A percentile compares a stretch with the other conserved stretches of the same genome.
These are phyloP conservation scores for Polydrusus cervinus DNA, from an alignment of 2,888 invertebrate genomes.

Conservation along the genomic window DNA sequence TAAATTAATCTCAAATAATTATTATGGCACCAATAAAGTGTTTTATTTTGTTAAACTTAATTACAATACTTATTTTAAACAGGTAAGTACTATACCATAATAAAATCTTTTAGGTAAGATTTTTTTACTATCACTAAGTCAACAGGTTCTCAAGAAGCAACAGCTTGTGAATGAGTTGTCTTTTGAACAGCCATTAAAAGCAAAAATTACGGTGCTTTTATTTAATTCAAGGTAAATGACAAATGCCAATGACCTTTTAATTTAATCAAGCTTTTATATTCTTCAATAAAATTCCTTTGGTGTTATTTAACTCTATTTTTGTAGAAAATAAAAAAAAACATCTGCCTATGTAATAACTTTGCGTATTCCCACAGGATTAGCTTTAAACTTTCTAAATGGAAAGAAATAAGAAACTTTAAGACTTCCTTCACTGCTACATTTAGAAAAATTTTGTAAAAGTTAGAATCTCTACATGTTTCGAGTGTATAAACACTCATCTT, in stretches of 20 bases:
- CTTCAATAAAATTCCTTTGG: constrained; percentile 9
- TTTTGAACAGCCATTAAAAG: constrained; percentile 52
- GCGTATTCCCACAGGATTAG: too few relatives aligned
- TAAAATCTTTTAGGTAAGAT: not conserved
- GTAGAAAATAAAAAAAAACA: not conserved
- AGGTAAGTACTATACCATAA: not conserved
- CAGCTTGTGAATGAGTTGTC: constrained; percentile 53
- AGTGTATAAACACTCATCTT: too few relatives aligned
- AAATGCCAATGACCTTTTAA: constrained; percentile 45
- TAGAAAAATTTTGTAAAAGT: too few relatives aligned
- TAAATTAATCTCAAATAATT: too few relatives aligned
- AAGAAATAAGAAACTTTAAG: too few relatives aligned
- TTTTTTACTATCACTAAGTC: constrained; percentile 23
- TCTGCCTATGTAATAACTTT: not conserved
- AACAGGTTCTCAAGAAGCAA: constrained; percentile 45
- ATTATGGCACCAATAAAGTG: too few relatives aligned
- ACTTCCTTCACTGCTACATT: too few relatives aligned
- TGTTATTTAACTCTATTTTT: constrained; percentile 11
- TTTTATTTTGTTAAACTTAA: too few relatives aligned
- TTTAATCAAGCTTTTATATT: constrained; percentile 18
- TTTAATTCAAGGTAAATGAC: constrained; percentile 50
- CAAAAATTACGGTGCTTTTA: constrained; percentile 54
- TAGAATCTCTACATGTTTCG: too few relatives aligned
- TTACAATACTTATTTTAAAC: too few relatives aligned
- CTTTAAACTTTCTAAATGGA: too few relatives aligned